Evolutionary conservation across 2,888 invertebrate genomes (phyloP).

Genomic region (Rhogogaster chlorosoma): DNA sequence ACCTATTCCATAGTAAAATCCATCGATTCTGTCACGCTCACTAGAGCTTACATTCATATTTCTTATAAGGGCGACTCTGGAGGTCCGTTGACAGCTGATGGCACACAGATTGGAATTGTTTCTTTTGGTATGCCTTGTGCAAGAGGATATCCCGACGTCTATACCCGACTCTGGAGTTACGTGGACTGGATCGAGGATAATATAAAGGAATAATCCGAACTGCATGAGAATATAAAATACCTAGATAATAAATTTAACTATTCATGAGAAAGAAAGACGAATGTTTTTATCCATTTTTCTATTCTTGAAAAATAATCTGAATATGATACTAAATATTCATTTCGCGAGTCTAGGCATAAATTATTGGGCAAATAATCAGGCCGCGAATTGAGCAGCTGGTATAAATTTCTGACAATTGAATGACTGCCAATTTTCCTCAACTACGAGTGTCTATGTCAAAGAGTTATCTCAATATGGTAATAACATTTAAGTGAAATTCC

Average conservation of each 20-base stretch:
- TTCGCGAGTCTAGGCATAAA: not conserved
- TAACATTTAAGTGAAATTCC: constrained; percentile 27
- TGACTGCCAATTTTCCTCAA: not conserved
- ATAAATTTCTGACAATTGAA: not conserved
- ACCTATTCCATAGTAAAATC: not conserved
- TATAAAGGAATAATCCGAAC: not conserved
- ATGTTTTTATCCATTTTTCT: not conserved
- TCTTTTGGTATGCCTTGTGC: constrained; percentile 66
- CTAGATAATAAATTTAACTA: not conserved
- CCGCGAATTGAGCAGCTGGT: not conserved
- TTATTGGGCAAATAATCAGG: not conserved
- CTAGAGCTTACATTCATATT: not conserved
- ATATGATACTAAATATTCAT: not conserved
- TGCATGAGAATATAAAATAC: not conserved
- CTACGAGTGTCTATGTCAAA: not conserved
- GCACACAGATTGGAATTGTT: constrained; percentile 66
- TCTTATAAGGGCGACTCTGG: constrained; percentile 64
- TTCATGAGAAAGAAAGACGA: not conserved
- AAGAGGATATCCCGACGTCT: constrained; percentile 63
- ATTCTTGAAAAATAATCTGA: too few species aligned
- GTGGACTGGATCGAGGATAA: constrained; percentile 58
- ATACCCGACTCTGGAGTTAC: constrained; percentile 60
- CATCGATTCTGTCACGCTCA: not conserved
- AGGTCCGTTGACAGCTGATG: constrained; percentile 63
- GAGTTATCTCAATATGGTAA: constrained; percentile 28